Percentiles rank a stretch among this genome's conserved stretches.
phyloP scores from a whole-genome alignment of 35 echinoderm and acorn worm species.

The Apostichopus californicus region DNA sequence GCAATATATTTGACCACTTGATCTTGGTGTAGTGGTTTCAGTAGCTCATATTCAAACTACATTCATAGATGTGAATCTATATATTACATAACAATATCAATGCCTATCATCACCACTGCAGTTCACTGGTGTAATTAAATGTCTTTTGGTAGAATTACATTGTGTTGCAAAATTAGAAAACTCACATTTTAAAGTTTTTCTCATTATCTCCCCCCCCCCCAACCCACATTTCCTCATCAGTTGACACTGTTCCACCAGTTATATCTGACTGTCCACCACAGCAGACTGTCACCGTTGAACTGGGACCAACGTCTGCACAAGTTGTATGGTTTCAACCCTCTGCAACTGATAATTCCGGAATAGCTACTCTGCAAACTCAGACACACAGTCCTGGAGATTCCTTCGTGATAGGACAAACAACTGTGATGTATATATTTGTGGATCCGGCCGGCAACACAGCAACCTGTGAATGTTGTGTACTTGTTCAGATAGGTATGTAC shows the following conservation, averaged over 20 bases:
- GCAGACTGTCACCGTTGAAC: background rate
- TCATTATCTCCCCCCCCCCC: background rate
- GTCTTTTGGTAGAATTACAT: too few species aligned
- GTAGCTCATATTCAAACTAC: too few species aligned
- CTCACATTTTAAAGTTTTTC: background rate
- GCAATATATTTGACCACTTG: too few species aligned
- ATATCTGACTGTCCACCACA: constrained; percentile 17
- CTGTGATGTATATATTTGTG: constrained; percentile 68
- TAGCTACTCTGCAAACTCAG: background rate
- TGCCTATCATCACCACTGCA: too few species aligned
- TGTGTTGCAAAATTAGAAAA: background rate
- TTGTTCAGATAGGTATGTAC: background rate
- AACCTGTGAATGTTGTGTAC: constrained; percentile 58
- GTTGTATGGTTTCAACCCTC: constrained; percentile 58
- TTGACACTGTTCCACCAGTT: constrained; percentile 11
- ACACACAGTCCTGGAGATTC: constrained; percentile 52
- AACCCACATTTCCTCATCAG: background rate
- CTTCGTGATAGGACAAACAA: constrained; percentile 66
- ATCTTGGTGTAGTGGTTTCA: too few species aligned
- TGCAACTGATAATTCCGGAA: constrained; percentile 75
- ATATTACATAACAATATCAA: too few species aligned
- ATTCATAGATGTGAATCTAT: too few species aligned
- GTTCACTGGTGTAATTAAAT: too few species aligned
- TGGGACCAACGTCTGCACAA: background rate
- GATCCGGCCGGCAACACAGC: constrained; percentile 58